These are phyloP conservation scores for Cyanistes caeruleus DNA, from an alignment of 2,113 vertebrate genomes.

Conservation along the genomic window DNA sequence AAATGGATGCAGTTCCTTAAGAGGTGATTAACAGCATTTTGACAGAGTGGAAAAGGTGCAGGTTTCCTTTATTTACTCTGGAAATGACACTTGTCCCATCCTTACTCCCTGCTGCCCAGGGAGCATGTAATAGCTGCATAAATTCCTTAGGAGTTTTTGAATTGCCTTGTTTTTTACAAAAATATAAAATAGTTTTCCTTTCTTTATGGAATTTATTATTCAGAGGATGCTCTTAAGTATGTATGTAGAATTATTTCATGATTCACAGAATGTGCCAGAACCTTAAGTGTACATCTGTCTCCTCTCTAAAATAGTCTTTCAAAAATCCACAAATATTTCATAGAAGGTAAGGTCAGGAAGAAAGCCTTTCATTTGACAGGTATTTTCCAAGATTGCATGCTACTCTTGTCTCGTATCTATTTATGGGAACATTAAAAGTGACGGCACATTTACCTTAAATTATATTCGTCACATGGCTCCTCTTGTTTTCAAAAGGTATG, in stretches of 20 bases:
- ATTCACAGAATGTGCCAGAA: not conserved
- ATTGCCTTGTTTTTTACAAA: not conserved
- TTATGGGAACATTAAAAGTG: slow-evolving; percentile 38
- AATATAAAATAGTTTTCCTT: not conserved
- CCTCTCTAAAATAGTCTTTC: not conserved
- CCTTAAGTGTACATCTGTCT: not conserved
- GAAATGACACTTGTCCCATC: not conserved
- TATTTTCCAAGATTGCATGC: slow-evolving; percentile 24
- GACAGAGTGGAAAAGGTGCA: not conserved
- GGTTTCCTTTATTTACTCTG: not conserved
- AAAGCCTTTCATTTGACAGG: not conserved
- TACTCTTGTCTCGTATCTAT: not conserved
- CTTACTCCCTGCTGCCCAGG: not conserved
- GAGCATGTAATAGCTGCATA: not conserved
- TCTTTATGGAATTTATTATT: not conserved
- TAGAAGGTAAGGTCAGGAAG: not conserved
- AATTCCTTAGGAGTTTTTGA: not conserved
- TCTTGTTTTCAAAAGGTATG: not conserved
- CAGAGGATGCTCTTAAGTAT: not conserved
- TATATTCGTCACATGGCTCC: not conserved
- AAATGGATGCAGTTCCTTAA: not conserved
- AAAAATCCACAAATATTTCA: not conserved
- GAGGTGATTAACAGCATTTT: not conserved
- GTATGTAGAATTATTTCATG: not conserved
- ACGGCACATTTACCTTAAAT: slow-evolving; percentile 1